Evolutionary conservation across 2,888 invertebrate genomes (phyloP).

Genomic region (Watsonalla cultraria): DNA sequence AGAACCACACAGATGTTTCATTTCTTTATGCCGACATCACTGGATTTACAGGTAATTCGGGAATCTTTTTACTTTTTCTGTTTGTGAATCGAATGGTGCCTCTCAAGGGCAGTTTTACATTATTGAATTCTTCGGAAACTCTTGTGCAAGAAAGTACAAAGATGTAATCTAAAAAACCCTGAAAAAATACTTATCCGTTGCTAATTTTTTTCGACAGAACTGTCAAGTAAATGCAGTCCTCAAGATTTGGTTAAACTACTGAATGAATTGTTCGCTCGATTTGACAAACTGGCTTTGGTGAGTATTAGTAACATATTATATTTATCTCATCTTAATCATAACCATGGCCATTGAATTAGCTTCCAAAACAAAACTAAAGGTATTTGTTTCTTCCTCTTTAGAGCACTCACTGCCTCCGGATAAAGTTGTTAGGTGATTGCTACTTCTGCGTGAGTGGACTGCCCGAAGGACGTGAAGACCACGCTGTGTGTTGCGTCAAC

Average conservation of each 20-base stretch:
- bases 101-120: too few relatives aligned
- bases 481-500: constrained; percentile 94
- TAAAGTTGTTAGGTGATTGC: constrained; percentile 93
- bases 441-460: constrained; percentile 94
- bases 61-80: too few relatives aligned
- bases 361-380: too few relatives aligned
- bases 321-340: too few relatives aligned
- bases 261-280: constrained; percentile 94
- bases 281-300: constrained; percentile 92
- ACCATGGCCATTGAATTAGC: too few relatives aligned
- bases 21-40: constrained; percentile 97
- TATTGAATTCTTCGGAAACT: too few relatives aligned
- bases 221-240: constrained; percentile 93
- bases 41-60: constrained; percentile 89
- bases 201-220: constrained; percentile 74
- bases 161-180: too few relatives aligned
- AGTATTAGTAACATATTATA: constrained; percentile 43
- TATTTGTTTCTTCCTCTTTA: constrained; percentile 46
- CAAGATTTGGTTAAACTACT: constrained; percentile 92
- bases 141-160: too few relatives aligned
- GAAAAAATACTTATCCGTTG: too few relatives aligned
- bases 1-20: constrained; percentile 96
- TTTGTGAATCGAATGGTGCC: too few relatives aligned
- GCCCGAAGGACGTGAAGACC: constrained; percentile 86
- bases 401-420: constrained; percentile 94